Base-by-base conservation (phyloP, 2,888 invertebrate species). In the Drosophila merina region DNA sequence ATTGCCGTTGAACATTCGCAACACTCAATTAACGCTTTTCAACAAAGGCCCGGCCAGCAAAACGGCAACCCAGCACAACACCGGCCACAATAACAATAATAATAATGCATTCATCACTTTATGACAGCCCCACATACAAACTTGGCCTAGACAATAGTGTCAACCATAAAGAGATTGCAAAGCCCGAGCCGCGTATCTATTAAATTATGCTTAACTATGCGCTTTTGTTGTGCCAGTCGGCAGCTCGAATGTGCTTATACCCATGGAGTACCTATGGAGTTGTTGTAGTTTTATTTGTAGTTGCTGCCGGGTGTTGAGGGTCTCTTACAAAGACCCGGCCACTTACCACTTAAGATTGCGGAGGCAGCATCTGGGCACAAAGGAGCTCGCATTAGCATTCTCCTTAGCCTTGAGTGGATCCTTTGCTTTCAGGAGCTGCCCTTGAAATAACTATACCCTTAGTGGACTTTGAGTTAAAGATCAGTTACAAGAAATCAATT, bases 11-110 rank as follows among this genome's bases (percentile, higher is more conserved):
- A 81, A 77, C 86, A 85, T 86, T 85, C 81, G 84, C 84, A 86
- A 86, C 84, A 85, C 86, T 86, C 84, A 86, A 85, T 85, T 85
- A 85, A 84, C 84, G 84, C 84, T 84, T 86, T 84, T 84, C 86
- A 85, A 83, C 86, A 80, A 80, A 74, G 77, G 45, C 56, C 69
- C 68, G 74, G 42, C 71, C 69, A 69, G 57, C 75, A 67, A 42
- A 20, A 42, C 14, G 14, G 40, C 12, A 42, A 42, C 40, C 14
- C 40, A 8, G 20, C 40, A 20, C 40, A 42, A 42, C 40, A 42
- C 40, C 68, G 74, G 60, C 68, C 71, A 74, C 67, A 79, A 68
- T 75, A 77, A 74, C 75, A 78, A 73, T 80, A 79, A 76, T 81
- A 84, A 79, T 79, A 86, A 81, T 81, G 84, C 86, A 85, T 85